Evolutionary conservation across 2,797 vertebrate genomes (phyloP), one percentile per base, ranked within the genome.

Genomic region (Karalla daura): DNA sequence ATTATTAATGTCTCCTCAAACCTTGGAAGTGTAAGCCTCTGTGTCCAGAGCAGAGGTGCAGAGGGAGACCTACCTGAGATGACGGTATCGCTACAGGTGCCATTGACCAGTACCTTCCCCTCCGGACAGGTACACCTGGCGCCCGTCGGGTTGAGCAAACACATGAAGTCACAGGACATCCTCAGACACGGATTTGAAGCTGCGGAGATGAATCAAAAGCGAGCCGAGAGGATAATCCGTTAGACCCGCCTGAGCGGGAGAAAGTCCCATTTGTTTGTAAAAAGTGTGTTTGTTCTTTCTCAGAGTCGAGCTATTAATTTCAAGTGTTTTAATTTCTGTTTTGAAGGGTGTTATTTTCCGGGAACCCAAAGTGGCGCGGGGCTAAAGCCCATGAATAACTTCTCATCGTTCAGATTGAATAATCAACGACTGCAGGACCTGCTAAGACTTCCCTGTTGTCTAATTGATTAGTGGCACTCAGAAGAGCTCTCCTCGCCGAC

Each of bases 61-160:
- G 23, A 5, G 39, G 25, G 0, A 24, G 35, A 21, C 81, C 50
- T 86, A 98, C 97, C 98, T 91, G 95, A 93, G 40, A 94, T 78
- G 76, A 79, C 96, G 65, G 94, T 91, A 74, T 99, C 96, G 44
- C 84, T 90, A 73, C 98, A 99, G 36, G 95, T 96, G 68, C 95
- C 95, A 58, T 99, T 99, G 83, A 97, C 85, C 86, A 98, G 79
- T 0, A 94, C 84, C 80, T 99, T 98, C 62, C 98, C 97, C 91
- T 99, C 97, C 40, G 96, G 96, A 91, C 98, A 99, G 58, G 93
- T 92, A 81, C 98, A 99, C 2, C 94, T 94, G 71, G 96, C 96
- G 25, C 98, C 97, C 55, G 89, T 91, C 59, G 98, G 98, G 85
- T 97, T 99, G 32, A 99, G 95, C 69, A 99, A 91, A 89, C 98